These are phyloP conservation scores for Standfussiana lucernea DNA, from an alignment of 2,888 invertebrate genomes.

Conservation along the genomic window DNA sequence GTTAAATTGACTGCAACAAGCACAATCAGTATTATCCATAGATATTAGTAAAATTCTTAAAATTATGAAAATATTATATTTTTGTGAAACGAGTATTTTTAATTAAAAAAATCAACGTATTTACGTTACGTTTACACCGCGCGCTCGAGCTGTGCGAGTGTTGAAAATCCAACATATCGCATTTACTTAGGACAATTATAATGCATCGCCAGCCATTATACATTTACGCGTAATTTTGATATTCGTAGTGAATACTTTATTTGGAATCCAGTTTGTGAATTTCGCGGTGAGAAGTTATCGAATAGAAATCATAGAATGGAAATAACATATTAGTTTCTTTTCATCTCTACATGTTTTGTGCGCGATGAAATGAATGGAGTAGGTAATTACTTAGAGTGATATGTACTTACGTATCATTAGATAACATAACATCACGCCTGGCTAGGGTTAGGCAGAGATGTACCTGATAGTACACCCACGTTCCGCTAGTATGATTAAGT, in stretches of 20 bases:
- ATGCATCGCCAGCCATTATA: too few relatives aligned
- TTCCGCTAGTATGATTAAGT: background rate
- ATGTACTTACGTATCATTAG: background rate
- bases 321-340: conserved; percentile 33
- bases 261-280: background rate
- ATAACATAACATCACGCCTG: background rate
- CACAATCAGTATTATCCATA: too few relatives aligned
- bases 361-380: conserved; percentile 19
- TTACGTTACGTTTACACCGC: too few relatives aligned
- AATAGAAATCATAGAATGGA: conserved; percentile 34
- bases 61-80: too few relatives aligned
- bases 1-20: too few relatives aligned
- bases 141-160: too few relatives aligned
- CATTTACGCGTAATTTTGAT: background rate
- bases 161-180: too few relatives aligned
- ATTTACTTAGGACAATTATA: too few relatives aligned
- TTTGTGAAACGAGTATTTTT: too few relatives aligned
- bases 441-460: background rate
- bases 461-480: background rate
- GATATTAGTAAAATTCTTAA: too few relatives aligned
- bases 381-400: conserved; percentile 20
- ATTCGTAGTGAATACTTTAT: background rate
- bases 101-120: too few relatives aligned
- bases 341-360: conserved; percentile 13
- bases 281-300: conserved; percentile 31